Percentiles rank a stretch among this genome's conserved stretches.
Conservation (phyloP, 2,113 vertebrate genomes). For the Xenopus borealis region DNA sequence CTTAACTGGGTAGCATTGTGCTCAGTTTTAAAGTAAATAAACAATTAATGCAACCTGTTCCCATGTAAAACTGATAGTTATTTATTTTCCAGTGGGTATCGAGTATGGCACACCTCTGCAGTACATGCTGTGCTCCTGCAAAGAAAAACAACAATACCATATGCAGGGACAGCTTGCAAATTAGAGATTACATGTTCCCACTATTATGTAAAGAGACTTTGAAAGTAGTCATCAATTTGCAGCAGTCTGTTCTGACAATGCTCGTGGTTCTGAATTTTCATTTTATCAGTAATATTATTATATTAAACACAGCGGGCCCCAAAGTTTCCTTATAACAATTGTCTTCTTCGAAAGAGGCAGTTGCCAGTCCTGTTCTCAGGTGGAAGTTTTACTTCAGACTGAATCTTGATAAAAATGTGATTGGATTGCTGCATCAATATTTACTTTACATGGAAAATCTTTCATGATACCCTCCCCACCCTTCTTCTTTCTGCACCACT, state of each 20-base stretch:
- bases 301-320: neutral
- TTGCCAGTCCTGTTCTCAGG: neutral
- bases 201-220: slow-evolving; percentile 41
- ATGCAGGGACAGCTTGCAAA: slow-evolving; percentile 43
- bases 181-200: slow-evolving; percentile 36
- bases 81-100: slow-evolving; percentile 13
- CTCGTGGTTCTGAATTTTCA: slow-evolving; percentile 7
- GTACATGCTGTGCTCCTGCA: slow-evolving; percentile 27
- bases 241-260: slow-evolving; percentile 39
- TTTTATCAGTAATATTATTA: slow-evolving; percentile 23
- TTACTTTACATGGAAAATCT: slow-evolving; percentile 22
- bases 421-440: slow-evolving; percentile 22
- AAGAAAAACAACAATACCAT: slow-evolving; percentile 41
- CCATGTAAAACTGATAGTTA: slow-evolving; percentile 15
- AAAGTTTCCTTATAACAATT: slow-evolving; percentile 36
- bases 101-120: slow-evolving; percentile 17
- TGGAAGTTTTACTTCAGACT: neutral
- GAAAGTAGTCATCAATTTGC: slow-evolving; percentile 32
- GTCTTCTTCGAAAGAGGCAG: neutral
- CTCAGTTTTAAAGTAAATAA: slow-evolving; percentile 5
- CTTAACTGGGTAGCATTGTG: neutral
- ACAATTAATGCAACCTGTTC: slow-evolving; percentile 14
- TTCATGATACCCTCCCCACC: slow-evolving; percentile 8
- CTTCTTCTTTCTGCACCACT: neutral
- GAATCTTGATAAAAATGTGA: slow-evolving; percentile 20